These are phyloP conservation scores for Diadumene lineata DNA, from an alignment of 92 coral and sea anemone genomes.

Conservation along the genomic window DNA sequence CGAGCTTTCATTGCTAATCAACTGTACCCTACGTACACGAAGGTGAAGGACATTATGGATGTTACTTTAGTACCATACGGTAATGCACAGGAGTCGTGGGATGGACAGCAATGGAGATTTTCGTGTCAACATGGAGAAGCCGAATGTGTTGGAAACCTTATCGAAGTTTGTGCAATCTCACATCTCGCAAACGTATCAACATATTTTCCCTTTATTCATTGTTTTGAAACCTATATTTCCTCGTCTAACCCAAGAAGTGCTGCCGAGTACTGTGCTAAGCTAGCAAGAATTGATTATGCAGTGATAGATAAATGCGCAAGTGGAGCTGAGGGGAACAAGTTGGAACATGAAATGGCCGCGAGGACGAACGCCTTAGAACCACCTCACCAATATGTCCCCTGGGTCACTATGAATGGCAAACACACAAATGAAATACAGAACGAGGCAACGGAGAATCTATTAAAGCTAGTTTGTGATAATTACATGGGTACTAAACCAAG, in stretches of 20 bases:
- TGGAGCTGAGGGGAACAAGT: conserved; percentile 61
- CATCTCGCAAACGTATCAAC: conserved; percentile 41
- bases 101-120: conserved; percentile 58
- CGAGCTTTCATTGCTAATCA: conserved; percentile 47
- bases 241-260: conserved; percentile 23
- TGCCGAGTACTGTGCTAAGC: conserved; percentile 50
- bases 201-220: conserved; percentile 75
- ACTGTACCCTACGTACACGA: conserved; percentile 66
- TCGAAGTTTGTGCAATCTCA: conserved; percentile 75
- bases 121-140: conserved; percentile 71
- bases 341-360: conserved; percentile 82
- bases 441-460: conserved; percentile 44
- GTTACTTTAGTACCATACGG: conserved; percentile 75
- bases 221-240: conserved; percentile 50
- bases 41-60: conserved; percentile 73
- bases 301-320: conserved; percentile 55
- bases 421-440: conserved; percentile 67
- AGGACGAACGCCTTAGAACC: conserved; percentile 71
- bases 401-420: conserved; percentile 79
- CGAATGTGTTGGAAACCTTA: conserved; percentile 81
- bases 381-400: conserved; percentile 70
- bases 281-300: conserved; percentile 55
- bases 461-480: conserved; percentile 58
- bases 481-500: conserved; percentile 60
- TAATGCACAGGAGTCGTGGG: conserved; percentile 52